Evolutionary conservation across 2,888 invertebrate genomes (phyloP).

Genomic region (Mystacides longicornis): DNA sequence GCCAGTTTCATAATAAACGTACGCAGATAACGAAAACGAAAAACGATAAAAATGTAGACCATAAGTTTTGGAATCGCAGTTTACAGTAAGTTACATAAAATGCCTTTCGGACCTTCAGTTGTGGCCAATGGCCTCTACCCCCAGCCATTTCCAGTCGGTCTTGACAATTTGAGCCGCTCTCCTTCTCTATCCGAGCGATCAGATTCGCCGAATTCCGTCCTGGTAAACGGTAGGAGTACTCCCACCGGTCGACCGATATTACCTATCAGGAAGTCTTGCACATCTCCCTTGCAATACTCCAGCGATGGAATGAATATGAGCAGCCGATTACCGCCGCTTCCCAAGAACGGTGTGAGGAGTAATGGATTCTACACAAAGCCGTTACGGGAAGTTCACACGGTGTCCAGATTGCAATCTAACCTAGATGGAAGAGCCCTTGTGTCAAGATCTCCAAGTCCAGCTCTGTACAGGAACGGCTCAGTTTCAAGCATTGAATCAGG

Average conservation of each 20-base stretch:
- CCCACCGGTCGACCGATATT: constrained; percentile 33
- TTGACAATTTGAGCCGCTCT: constrained; percentile 26
- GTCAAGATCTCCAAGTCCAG: constrained; percentile 39
- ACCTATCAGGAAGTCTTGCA: constrained; percentile 44
- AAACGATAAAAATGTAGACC: not conserved
- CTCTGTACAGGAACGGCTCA: constrained; percentile 38
- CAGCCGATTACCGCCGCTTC: constrained; percentile 32
- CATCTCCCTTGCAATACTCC: constrained; percentile 36
- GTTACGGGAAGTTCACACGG: constrained; percentile 41
- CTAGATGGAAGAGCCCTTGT: constrained; percentile 27
- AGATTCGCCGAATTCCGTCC: constrained; percentile 20
- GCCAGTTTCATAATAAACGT: no score
- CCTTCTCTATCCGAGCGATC: constrained; percentile 24
- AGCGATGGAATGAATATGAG: constrained; percentile 39
- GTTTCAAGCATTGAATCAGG: constrained; percentile 43
- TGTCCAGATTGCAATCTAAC: constrained; percentile 28
- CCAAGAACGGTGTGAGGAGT: constrained; percentile 35
- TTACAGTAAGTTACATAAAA: constrained; percentile 13
- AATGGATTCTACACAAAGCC: constrained; percentile 42
- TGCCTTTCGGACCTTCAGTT: constrained; percentile 31
- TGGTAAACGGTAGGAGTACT: constrained; percentile 15
- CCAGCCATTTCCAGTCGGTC: constrained; percentile 1
- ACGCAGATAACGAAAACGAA: constrained; percentile 1
- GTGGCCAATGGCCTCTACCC: constrained; percentile 23
- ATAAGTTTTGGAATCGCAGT: not conserved